phyloP scores from a whole-genome alignment of 2,797 vertebrate species.

The Lepus oiostolus region DNA sequence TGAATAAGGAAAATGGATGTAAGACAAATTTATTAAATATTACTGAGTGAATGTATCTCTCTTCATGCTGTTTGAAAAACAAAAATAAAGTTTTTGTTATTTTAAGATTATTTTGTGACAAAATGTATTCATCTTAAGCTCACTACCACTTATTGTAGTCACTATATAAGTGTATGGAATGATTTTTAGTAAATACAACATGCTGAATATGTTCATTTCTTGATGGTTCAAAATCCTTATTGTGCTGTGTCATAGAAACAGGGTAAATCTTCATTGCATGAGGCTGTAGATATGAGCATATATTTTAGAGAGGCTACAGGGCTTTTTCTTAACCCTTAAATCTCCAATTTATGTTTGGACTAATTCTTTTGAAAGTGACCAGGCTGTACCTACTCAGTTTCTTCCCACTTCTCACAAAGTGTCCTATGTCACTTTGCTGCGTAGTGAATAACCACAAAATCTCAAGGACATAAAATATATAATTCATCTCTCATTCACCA shows the following conservation, averaged over 20 bases:
- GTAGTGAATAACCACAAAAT: neutral
- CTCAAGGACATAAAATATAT: neutral
- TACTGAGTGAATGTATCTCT: neutral
- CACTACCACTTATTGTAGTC: neutral
- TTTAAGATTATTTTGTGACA: conserved; percentile 34
- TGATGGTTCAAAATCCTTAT: neutral
- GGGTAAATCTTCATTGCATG: neutral
- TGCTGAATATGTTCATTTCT: conserved; percentile 23
- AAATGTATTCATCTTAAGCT: neutral
- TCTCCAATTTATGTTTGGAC: conserved; percentile 47
- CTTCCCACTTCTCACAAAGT: neutral
- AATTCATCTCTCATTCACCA: neutral
- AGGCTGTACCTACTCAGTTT: neutral
- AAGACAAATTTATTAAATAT: neutral
- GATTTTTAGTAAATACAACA: neutral
- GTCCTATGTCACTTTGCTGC: neutral
- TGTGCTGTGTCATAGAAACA: neutral
- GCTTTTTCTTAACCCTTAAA: neutral
- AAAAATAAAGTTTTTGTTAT: conserved; percentile 31
- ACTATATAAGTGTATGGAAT: neutral
- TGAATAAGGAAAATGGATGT: conserved; percentile 1
- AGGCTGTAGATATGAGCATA: neutral
- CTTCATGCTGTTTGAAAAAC: conserved; percentile 40
- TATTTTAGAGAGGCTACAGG: neutral
- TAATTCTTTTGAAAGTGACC: conserved; percentile 27